phyloP scores from a whole-genome alignment of 2,888 invertebrate species.

The Diarsia dahlii region DNA sequence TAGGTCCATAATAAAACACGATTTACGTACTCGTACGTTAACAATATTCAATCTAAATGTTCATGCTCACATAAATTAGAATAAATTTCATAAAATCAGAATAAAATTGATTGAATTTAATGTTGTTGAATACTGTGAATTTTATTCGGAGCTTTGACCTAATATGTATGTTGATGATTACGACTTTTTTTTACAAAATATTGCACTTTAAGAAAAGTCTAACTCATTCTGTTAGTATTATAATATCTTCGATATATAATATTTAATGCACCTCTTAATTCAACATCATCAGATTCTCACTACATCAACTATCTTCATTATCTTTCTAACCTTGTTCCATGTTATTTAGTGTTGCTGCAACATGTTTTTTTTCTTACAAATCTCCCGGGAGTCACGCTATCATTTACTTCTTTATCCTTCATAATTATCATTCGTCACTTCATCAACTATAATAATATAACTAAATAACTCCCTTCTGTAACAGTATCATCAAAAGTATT shows the following conservation, averaged over 20 bases:
- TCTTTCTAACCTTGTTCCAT: no score
- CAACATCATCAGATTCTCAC: not conserved
- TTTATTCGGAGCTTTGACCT: conserved; percentile 1
- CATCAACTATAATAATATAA: not conserved
- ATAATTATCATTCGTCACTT: not conserved
- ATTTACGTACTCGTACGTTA: conserved; percentile 9
- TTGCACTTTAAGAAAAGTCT: not conserved
- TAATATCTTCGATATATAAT: no score
- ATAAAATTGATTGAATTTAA: conserved; percentile 50
- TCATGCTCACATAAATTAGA: conserved; percentile 45
- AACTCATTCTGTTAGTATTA: not conserved
- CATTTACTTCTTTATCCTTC: no score
- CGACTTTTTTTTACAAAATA: not conserved
- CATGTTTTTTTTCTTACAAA: no score
- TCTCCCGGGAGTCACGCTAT: no score
- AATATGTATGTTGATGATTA: not conserved
- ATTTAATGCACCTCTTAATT: no score
- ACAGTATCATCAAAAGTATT: conserved; percentile 4
- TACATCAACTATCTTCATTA: no score
- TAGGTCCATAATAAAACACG: conserved; percentile 8
- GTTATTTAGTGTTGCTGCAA: no score
- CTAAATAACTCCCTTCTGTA: not conserved
- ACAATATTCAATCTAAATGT: conserved; percentile 34
- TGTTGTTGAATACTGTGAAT: conserved; percentile 26
- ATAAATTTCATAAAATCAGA: conserved; percentile 47